phyloP scores from a whole-genome alignment of 1,140 invertebrate genomes.

The Charaxes varanes region DNA sequence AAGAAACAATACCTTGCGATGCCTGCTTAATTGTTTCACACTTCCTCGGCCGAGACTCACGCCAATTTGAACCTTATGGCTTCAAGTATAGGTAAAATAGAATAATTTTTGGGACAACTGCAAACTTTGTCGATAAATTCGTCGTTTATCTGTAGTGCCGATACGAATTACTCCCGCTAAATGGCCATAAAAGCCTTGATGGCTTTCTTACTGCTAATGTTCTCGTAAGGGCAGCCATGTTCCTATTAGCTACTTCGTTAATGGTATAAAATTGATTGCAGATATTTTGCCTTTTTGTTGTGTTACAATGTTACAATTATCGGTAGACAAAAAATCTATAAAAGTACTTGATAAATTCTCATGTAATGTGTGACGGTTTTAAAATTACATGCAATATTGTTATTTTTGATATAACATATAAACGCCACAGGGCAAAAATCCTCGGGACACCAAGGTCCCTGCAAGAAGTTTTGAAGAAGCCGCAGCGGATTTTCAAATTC shows the following conservation, averaged over 20 bases:
- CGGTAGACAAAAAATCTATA: too few relatives aligned
- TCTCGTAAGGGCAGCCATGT: too few relatives aligned
- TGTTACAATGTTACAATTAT: too few relatives aligned
- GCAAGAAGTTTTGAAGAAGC: too few relatives aligned
- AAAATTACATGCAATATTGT: too few relatives aligned
- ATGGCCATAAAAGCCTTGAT: constrained; percentile 34
- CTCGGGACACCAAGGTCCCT: too few relatives aligned
- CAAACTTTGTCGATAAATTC: constrained; percentile 6
- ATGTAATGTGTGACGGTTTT: background rate
- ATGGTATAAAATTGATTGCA: too few relatives aligned
- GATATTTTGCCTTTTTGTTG: too few relatives aligned
- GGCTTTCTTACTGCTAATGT: constrained; percentile 45
- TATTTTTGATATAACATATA: background rate
- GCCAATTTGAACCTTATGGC: constrained; percentile 9
- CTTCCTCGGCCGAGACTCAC: background rate
- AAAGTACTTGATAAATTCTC: too few relatives aligned
- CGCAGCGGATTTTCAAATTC: too few relatives aligned
- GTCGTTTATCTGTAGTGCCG: constrained; percentile 16
- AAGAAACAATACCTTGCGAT: constrained; percentile 27
- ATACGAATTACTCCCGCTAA: constrained; percentile 28
- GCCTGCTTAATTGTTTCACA: constrained; percentile 13
- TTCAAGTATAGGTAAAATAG: background rate
- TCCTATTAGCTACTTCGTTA: too few relatives aligned
- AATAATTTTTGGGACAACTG: background rate
- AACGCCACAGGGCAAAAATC: too few relatives aligned